Percentiles rank a stretch among this genome's conserved stretches.
phyloP scores from a whole-genome alignment of 2,797 vertebrate species.

The Pseudochaenichthys georgianus region DNA sequence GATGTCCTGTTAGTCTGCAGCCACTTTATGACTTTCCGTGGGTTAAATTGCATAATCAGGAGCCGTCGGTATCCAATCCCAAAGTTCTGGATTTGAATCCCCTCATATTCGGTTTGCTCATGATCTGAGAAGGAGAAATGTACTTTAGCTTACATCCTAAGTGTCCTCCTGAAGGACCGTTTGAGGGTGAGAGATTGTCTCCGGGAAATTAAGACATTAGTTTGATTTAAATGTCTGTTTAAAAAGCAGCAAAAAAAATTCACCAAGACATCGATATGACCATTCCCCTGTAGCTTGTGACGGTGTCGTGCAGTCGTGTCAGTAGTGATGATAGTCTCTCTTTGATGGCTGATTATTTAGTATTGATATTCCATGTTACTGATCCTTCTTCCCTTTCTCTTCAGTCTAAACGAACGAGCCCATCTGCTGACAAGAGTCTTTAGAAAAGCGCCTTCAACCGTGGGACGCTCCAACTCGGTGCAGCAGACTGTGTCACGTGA shows the following conservation, averaged over 20 bases:
- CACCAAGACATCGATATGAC: background rate
- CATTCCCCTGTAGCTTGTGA: constrained; percentile 2
- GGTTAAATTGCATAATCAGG: constrained; percentile 57
- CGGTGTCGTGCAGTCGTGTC: constrained; percentile 16
- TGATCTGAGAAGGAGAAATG: constrained; percentile 2
- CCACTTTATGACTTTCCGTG: constrained; percentile 65
- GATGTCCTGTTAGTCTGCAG: constrained; percentile 73
- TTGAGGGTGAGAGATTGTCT: background rate
- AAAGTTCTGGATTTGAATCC: constrained; percentile 34
- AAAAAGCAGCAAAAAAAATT: background rate
- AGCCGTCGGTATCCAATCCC: constrained; percentile 48
- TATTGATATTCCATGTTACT: constrained; percentile 36
- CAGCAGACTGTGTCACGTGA: constrained; percentile 96
- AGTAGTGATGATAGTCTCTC: constrained; percentile 22
- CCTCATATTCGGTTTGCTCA: constrained; percentile 30
- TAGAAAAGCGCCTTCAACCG: constrained; percentile 95
- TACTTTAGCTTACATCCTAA: background rate
- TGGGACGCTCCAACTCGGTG: constrained; percentile 94
- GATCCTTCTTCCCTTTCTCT: constrained; percentile 42
- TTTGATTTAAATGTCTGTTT: background rate
- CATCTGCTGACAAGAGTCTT: constrained; percentile 97
- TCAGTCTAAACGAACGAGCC: constrained; percentile 97
- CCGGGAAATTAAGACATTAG: too few relatives aligned
- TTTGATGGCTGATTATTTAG: constrained; percentile 13
- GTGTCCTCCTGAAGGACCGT: constrained; percentile 22